phyloP scores from a whole-genome alignment of 1,140 invertebrate genomes.

The Drosophila lowei region DNA sequence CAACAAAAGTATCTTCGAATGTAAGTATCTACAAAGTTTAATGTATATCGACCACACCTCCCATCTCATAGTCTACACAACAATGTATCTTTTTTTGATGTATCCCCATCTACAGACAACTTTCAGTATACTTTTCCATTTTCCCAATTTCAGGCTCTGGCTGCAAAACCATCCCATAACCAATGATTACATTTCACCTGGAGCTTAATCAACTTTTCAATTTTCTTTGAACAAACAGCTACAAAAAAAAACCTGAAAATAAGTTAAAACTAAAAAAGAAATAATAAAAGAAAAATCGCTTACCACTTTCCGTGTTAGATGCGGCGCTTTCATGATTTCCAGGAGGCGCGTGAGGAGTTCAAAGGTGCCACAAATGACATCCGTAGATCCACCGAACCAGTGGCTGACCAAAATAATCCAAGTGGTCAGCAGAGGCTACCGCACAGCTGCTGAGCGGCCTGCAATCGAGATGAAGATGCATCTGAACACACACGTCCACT shows the following conservation, averaged over 20 bases:
- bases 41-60: no score
- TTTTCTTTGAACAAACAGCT: constrained; percentile 38
- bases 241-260: constrained; percentile 2
- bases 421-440: constrained; percentile 30
- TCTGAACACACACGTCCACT: constrained; percentile 54
- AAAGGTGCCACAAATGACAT: constrained; percentile 63
- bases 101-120: not conserved
- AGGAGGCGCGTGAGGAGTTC: constrained; percentile 63
- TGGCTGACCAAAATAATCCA: constrained; percentile 27
- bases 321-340: constrained; percentile 55
- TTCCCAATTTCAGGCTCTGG: constrained; percentile 2
- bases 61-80: no score
- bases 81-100: no score
- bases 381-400: constrained; percentile 18
- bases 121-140: constrained; percentile 1
- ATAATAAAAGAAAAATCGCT: constrained; percentile 18
- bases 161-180: not conserved
- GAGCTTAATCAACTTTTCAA: constrained; percentile 49
- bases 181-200: constrained; percentile 12
- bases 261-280: constrained; percentile 2
- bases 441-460: constrained; percentile 40
- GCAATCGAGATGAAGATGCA: constrained; percentile 34
- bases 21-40: no score
- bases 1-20: no score
- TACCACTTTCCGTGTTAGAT: constrained; percentile 50